A percentile compares a stretch with the other conserved stretches of the same genome.
These are phyloP conservation scores for Gonocerus acuteangulatus DNA, from an alignment of 2,888 invertebrate species.

Conservation along the genomic window DNA sequence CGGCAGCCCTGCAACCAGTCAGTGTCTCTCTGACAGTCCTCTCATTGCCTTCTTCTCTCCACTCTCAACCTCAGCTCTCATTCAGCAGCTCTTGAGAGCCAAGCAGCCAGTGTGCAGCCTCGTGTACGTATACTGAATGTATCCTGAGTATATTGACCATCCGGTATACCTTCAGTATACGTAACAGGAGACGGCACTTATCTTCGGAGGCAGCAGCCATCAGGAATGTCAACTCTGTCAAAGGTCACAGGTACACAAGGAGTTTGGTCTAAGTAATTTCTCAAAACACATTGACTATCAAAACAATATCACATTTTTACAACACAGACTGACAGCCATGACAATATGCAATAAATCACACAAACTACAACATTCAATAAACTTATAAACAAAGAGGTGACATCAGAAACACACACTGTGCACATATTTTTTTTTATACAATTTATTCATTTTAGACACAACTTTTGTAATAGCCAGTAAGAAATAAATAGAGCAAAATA, in stretches of 20 bases:
- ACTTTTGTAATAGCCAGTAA: no score
- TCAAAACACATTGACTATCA: not conserved
- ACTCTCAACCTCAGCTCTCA: not conserved
- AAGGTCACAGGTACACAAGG: not conserved
- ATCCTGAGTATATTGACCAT: slow-evolving; percentile 94
- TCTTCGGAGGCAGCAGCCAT: slow-evolving; percentile 45
- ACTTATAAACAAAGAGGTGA: no score
- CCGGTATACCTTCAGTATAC: slow-evolving; percentile 99
- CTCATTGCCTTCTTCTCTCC: slow-evolving; percentile 1
- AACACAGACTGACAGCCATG: no score
- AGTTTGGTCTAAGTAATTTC: not conserved
- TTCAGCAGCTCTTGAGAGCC: not conserved
- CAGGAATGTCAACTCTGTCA: slow-evolving; percentile 17
- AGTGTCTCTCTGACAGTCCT: not conserved
- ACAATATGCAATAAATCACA: no score
- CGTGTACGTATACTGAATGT: slow-evolving; percentile 99
- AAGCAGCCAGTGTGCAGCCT: slow-evolving; percentile 47
- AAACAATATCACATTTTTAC: not conserved
- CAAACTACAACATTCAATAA: no score
- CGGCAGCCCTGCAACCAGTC: slow-evolving; percentile 15
- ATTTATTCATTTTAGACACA: no score
- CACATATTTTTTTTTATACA: no score
- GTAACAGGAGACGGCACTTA: slow-evolving; percentile 94
- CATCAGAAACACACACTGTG: no score
- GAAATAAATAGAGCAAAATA: no score